Percentiles rank a stretch among this genome's conserved stretches.
phyloP scores from a whole-genome alignment of 2,113 vertebrate species.

The Engraulis encrasicolus region DNA sequence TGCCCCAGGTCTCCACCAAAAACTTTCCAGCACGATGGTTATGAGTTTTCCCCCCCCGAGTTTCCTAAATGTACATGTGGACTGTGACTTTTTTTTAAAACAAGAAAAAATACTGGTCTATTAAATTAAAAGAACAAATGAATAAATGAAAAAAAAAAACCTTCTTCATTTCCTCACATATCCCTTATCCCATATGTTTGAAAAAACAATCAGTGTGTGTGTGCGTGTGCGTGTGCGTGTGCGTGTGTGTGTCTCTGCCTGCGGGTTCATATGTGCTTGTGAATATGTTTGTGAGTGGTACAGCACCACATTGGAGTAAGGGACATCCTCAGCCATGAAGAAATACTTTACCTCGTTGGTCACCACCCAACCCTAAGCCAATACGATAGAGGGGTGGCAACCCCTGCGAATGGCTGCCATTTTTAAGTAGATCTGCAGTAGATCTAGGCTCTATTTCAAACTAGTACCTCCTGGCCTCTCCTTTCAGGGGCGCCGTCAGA shows the following conservation, averaged over 20 bases:
- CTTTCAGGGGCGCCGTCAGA: too few relatives aligned
- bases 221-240: not conserved
- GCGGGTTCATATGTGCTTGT: not conserved
- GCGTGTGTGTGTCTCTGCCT: not conserved
- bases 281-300: not conserved
- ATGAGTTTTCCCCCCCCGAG: constrained; percentile 46
- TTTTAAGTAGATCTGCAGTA: too few relatives aligned
- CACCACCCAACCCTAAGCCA: not conserved
- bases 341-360: not conserved
- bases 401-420: too few relatives aligned
- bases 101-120: constrained; percentile 27
- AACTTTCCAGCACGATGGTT: constrained; percentile 65
- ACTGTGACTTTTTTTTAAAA: constrained; percentile 46
- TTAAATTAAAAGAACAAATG: constrained; percentile 44
- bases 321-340: not conserved
- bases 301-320: not conserved
- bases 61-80: constrained; percentile 57
- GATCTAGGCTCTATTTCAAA: too few relatives aligned
- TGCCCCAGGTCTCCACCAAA: constrained; percentile 47
- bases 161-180: not conserved
- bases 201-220: too few relatives aligned
- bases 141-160: not conserved
- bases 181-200: too few relatives aligned
- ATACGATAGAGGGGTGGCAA: too few relatives aligned
- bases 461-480: too few relatives aligned